phyloP scores from a whole-genome alignment of 2,113 vertebrate species.

The Oncorhynchus keta region DNA sequence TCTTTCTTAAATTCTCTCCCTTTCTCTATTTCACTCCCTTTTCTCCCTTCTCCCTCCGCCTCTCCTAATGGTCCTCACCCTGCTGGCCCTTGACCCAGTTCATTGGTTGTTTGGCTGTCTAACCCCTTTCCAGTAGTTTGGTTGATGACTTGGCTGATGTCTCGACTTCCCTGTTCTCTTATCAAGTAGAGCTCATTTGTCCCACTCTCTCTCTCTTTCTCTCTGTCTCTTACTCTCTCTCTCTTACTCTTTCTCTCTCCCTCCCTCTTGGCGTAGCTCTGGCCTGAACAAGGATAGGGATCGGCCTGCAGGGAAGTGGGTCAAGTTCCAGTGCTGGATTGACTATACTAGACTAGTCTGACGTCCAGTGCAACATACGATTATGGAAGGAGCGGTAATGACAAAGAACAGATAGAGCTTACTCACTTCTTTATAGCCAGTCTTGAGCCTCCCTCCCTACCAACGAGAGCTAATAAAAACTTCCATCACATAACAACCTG shows the following conservation, averaged over 20 bases:
- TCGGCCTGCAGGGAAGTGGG: slow-evolving; percentile 18
- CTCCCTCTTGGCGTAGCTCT: slow-evolving; percentile 28
- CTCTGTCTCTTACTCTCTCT: background rate
- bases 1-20: background rate
- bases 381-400: slow-evolving; percentile 18
- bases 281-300: background rate
- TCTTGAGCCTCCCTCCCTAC: slow-evolving; percentile 39
- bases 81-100: background rate
- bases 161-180: slow-evolving; percentile 21
- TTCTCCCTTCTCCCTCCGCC: background rate
- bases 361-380: slow-evolving; percentile 32
- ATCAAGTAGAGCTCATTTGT: slow-evolving; percentile 53
- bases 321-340: slow-evolving; percentile 14
- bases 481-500: slow-evolving; percentile 46
- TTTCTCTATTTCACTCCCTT: background rate
- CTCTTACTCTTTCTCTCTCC: background rate
- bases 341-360: slow-evolving; percentile 17
- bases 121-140: background rate
- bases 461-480: slow-evolving; percentile 53
- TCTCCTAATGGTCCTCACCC: background rate
- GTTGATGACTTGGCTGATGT: slow-evolving; percentile 39
- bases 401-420: slow-evolving; percentile 34
- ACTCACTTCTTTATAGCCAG: slow-evolving; percentile 42
- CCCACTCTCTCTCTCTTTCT: slow-evolving; percentile 7
- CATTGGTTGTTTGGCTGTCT: background rate